Base-by-base conservation (phyloP, 1,140 invertebrate species). In the Ips typographus region DNA sequence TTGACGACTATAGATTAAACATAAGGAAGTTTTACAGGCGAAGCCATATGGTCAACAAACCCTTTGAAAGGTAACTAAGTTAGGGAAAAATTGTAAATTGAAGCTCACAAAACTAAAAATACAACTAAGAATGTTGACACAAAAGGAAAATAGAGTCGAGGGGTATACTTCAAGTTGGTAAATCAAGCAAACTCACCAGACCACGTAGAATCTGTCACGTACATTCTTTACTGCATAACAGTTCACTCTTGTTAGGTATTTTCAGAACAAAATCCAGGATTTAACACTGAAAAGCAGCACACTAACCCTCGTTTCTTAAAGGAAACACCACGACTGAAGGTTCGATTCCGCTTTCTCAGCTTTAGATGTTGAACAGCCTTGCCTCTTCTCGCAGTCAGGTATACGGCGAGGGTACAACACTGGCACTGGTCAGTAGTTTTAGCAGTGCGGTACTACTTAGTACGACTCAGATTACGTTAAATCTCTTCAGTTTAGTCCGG, bases 371-470 rank as follows among this genome's bases (percentile, higher is more conserved):
- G 65, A 56, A 52, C 44, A 60, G 57, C 64, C 62, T 65, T 65
- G 62, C 62, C 64, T 66, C 64, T 66, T 61, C 63, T 55, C 65
- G 57, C 44, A 42, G 64, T 66, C 65, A 68, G 65, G 65, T 68
- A 68, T 47, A 51, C 42, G 44, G 37, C 57, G 55, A 52, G 65
- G 55, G 56, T 68, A 68, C 65, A 68, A 43, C 55, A 52, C 58
- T 66, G 62, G 40, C 44, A 38, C 52, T 55, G 52, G 36, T 55
- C 53, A 37, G 37, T 22, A 65, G 64, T 65, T 44, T 65, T 63
- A 52, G 61, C 61, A 63, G 8, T 59, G 44, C 3, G 22, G 1
- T 49, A 22, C 22, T 22, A 22, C 22, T 22, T 22, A 22, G 22
- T 22, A 22, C 22, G 22, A 22, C 22, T 22, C 22, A 22, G 22